Base-by-base conservation (phyloP, 64 coral and sea anemone genomes). In the Pocillopora damicornis region DNA sequence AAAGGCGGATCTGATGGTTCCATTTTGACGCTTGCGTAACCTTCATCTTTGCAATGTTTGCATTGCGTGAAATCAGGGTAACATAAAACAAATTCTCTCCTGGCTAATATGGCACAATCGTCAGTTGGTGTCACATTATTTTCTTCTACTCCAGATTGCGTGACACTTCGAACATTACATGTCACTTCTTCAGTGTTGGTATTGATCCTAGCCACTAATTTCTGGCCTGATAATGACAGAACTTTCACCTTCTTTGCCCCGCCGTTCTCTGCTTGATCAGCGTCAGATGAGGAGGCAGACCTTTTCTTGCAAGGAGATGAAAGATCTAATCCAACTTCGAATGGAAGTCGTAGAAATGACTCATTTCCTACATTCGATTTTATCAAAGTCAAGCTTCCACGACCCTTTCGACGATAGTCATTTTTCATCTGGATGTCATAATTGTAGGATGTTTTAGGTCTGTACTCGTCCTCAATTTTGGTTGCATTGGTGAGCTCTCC, bases 171-270 rank as follows among this genome's bases (percentile, higher is more conserved):
- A 63, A 35, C 3, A 37, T 23, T 9, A 9, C 20, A 35, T 18
- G 18, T 51, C 15, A 57, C 20, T 13, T 69, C 63, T 23, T 37
- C 30, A 37, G 38, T 13, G 11, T 37, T 38, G 5, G 25, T 22
- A 8, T 20, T 16, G 2, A 20, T 83, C 62, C 2, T 42, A 18
- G 69, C 26, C 78, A 9, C 4, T 26, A 14, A 37, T 7, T 30
- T 37, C 13, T 56, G 22, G 16, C 58, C 64, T 13, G 63, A 73
- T 85, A 14, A 71, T 56, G 63, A 56, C 13, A 58, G 72, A 5
- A 17, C 14, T 73, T 85, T 85, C 65, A 58, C 71, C 71, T 72
- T 85, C 64, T 85, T 85, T 16, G 37, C 67, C 17, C 12, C 13
- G 22, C 20, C 15, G 20, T 11, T 30, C 2, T 73, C 37, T 14